Base-by-base conservation (phyloP, 2,113 vertebrate species). In the Lepus europaeus region DNA sequence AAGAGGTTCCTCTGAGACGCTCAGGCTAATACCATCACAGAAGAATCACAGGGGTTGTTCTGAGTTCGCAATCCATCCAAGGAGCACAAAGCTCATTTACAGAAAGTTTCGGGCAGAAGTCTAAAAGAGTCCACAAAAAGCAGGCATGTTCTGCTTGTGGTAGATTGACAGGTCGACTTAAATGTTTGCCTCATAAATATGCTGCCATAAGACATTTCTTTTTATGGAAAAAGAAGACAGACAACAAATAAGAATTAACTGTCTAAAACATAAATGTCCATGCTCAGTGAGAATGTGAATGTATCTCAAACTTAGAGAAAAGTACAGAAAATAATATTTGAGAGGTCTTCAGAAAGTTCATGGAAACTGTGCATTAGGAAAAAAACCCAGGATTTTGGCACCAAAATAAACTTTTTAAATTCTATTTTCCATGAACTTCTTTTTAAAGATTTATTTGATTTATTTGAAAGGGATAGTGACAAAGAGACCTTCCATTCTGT, bases 151-250 rank as follows among this genome's bases (percentile, higher is more conserved):
- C 3, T 76, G 4, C 23, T 84, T 82, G 25, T 29, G 27, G 6
- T 45, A n/a, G 31, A 20, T n/a, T 31, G 20, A 6, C 69, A 61
- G 7, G 20, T 56, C 6, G 6, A 51, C 78, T 64, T 59, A 83
- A 72, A 14, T 79, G 49, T n/a, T 94, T 90, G 45, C 64, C 49
- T 49, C 73, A 33, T 79, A 78, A 64, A 56, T 53, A 5, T 19
- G 29, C 51, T 70, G 4, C 61, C 9, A 1, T 16, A 33, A 25
- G 9, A 20, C 56, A 59, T 64, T 49, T 69, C 27, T 76, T 89
- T 83, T 63, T 93, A 49, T 84, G 70, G 39, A 84, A 76, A 76
- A 72, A 90, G 29, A 86, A 39, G 36, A 68, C 36, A n/a, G n/a
- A 23, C 69, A 36, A 31, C 51, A 45, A 77, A 70, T 80, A 36